Percentiles rank a stretch among this genome's conserved stretches.
Conservation (phyloP, 1,140 invertebrate genomes). For the Cydia strobilella region DNA sequence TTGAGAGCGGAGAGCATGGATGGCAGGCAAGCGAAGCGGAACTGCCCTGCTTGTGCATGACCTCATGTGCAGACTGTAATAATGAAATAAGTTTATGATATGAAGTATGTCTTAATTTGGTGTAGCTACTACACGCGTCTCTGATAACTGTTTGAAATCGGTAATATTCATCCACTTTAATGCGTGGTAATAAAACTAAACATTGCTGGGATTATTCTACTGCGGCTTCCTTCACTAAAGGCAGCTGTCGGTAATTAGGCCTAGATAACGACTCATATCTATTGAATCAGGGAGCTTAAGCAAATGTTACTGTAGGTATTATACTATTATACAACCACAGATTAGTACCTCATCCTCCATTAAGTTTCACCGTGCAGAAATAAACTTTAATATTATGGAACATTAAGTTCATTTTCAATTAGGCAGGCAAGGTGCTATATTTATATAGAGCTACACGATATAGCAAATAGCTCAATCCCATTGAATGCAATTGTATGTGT, state of each 20-base stretch:
- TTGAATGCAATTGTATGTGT: constrained; percentile 4
- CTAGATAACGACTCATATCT: constrained; percentile 31
- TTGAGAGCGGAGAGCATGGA: too few species aligned
- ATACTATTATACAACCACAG: background rate
- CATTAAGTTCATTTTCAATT: background rate
- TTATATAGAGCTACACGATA: background rate
- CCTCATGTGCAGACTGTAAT: too few species aligned
- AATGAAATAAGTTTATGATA: too few species aligned
- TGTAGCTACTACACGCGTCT: too few species aligned
- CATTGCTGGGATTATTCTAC: constrained; percentile 9
- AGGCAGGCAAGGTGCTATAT: background rate
- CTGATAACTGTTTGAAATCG: too few species aligned
- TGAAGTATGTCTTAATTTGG: too few species aligned
- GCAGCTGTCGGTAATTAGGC: constrained; percentile 34
- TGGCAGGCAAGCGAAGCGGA: too few species aligned
- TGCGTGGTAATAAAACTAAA: background rate
- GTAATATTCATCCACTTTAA: background rate
- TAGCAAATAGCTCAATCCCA: background rate
- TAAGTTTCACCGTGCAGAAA: background rate
- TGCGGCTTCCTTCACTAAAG: background rate
- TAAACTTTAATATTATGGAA: background rate
- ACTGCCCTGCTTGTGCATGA: too few species aligned
- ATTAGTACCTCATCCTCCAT: background rate
- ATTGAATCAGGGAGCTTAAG: constrained; percentile 27
- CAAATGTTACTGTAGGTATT: constrained; percentile 10